phyloP scores from a whole-genome alignment of 64 coral and sea anemone species.

The Acropora tenuis region DNA sequence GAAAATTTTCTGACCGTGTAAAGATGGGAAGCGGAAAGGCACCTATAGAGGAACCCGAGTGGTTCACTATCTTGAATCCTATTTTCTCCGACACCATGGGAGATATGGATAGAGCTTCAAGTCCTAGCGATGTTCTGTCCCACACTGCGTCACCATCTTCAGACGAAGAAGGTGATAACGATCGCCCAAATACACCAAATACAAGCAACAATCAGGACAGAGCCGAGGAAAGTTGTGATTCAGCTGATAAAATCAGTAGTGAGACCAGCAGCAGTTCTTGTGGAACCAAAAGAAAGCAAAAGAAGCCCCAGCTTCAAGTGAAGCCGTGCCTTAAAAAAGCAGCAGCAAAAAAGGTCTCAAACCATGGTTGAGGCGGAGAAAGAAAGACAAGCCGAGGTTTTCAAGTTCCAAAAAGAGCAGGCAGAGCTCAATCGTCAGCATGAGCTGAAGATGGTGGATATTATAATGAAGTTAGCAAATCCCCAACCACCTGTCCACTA shows the following conservation, averaged over 20 bases:
- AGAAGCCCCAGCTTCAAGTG: slow-evolving; percentile 9
- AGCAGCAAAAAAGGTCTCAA: slow-evolving; percentile 17
- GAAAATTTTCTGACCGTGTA: slow-evolving; percentile 41
- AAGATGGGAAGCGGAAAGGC: slow-evolving; percentile 40
- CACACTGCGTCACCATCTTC: slow-evolving; percentile 4
- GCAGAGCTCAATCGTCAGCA: slow-evolving; percentile 37
- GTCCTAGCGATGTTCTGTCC: background rate
- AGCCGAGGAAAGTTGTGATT: slow-evolving; percentile 31
- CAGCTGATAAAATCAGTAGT: background rate
- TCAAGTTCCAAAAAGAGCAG: slow-evolving; percentile 56
- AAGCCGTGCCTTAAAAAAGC: slow-evolving; percentile 17
- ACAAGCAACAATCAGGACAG: slow-evolving; percentile 30
- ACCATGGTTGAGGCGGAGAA: slow-evolving; percentile 19
- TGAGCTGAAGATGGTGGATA: background rate
- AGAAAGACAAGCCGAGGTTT: slow-evolving; percentile 37
- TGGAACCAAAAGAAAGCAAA: slow-evolving; percentile 43
- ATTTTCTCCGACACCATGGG: slow-evolving; percentile 45
- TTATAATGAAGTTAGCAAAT: background rate
- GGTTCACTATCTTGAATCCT: slow-evolving; percentile 45
- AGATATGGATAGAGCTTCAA: no score
- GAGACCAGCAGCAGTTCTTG: background rate
- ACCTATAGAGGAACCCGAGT: slow-evolving; percentile 43
- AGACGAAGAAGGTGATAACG: slow-evolving; percentile 35
- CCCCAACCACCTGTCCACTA: no score
- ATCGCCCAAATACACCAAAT: slow-evolving; percentile 1